A percentile compares a stretch with the other conserved stretches of the same genome.
phyloP scores from a whole-genome alignment of 2,888 invertebrate species.

The Drosophila mimetica region DNA sequence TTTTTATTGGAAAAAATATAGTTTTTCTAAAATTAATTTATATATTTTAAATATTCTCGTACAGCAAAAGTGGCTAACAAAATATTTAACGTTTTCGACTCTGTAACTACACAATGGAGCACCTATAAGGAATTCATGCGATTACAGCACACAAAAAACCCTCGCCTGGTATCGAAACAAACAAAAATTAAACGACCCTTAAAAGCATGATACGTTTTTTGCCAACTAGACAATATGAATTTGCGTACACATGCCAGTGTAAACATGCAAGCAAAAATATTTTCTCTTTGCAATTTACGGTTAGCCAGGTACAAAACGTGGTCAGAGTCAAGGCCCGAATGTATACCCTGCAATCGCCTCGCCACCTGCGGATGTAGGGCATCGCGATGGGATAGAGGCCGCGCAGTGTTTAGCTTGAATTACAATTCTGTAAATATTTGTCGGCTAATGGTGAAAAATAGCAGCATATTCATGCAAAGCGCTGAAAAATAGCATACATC shows the following conservation, averaged over 20 bases:
- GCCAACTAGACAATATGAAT: constrained; percentile 39
- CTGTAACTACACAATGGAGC: not conserved
- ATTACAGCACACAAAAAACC: constrained; percentile 1
- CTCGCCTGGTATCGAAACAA: constrained; percentile 11
- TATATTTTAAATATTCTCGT: not conserved
- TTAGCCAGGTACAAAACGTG: constrained; percentile 15
- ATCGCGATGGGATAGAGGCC: constrained; percentile 3
- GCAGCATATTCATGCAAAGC: constrained; percentile 2
- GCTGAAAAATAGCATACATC: constrained; percentile 47
- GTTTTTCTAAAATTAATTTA: too few species aligned
- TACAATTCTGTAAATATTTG: constrained; percentile 49
- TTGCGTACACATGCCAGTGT: constrained; percentile 27
- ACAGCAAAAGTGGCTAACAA: not conserved
- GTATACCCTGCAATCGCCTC: constrained; percentile 6
- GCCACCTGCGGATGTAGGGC: constrained; percentile 3
- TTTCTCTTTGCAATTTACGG: constrained; percentile 29
- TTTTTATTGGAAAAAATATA: too few species aligned
- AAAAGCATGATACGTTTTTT: constrained; percentile 33
- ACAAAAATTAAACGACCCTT: constrained; percentile 28
- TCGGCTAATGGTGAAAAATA: constrained; percentile 24
- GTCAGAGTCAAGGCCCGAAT: not conserved
- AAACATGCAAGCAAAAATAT: constrained; percentile 22
- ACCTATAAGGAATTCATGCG: constrained; percentile 12
- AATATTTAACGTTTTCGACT: not conserved
- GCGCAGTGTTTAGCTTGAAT: constrained; percentile 32